Evolutionary conservation across 2,797 vertebrate species (phyloP).

Genomic region (Chelon labrosus): DNA sequence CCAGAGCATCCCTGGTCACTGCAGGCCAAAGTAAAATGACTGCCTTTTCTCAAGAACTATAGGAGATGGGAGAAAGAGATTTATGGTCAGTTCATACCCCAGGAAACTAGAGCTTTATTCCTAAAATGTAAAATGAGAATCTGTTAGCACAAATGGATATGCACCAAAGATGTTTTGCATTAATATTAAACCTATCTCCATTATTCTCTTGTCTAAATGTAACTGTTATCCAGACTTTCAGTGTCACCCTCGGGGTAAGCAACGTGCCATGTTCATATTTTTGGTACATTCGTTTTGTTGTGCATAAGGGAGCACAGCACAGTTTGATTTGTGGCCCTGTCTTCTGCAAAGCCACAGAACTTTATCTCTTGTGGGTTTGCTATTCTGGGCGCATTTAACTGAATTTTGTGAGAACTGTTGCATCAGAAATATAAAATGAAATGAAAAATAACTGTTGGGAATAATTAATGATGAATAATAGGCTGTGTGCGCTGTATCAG

Average conservation of each 20-base stretch:
- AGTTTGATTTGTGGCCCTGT: slow-evolving; percentile 26
- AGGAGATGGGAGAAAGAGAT: background rate
- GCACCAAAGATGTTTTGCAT: background rate
- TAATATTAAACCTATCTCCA: background rate
- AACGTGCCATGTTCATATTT: background rate
- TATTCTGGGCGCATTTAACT: slow-evolving; percentile 13
- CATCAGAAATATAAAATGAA: background rate
- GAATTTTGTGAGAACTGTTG: background rate
- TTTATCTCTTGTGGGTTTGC: background rate
- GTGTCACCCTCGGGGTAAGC: background rate
- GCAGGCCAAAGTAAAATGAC: background rate
- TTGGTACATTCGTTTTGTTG: background rate
- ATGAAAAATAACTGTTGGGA: no score
- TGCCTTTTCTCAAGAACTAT: background rate
- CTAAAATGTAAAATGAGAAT: no score
- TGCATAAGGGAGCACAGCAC: background rate
- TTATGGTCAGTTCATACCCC: background rate
- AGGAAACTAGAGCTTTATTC: no score
- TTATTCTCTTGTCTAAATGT: background rate
- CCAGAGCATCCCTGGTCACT: background rate
- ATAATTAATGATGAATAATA: no score
- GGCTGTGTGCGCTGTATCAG: no score
- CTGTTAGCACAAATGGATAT: no score
- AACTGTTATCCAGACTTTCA: background rate
- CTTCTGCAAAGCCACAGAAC: background rate